Conservation (phyloP, 1,140 invertebrate species). For the Drosophila grimshawi region DNA sequence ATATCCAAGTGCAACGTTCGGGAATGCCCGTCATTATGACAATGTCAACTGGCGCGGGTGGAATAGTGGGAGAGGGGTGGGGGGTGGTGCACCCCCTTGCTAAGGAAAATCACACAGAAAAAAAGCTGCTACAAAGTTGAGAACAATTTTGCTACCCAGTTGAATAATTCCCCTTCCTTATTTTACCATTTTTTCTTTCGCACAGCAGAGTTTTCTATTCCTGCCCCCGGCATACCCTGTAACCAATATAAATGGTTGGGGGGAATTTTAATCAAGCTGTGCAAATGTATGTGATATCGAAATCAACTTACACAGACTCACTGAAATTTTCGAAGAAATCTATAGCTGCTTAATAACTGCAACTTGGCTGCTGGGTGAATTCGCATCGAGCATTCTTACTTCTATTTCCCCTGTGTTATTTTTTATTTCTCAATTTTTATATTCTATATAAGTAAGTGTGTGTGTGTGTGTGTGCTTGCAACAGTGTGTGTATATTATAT, state of each 20-base stretch:
- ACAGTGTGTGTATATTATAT: slow-evolving; percentile 67
- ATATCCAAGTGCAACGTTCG: slow-evolving; percentile 61
- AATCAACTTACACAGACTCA: too few relatives aligned
- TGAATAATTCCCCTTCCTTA: neutral
- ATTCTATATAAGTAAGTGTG: slow-evolving; percentile 44
- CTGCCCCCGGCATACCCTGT: slow-evolving; percentile 15
- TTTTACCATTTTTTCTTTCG: neutral
- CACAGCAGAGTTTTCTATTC: slow-evolving; percentile 20
- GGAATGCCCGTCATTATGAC: slow-evolving; percentile 76
- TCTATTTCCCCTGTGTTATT: slow-evolving; percentile 33
- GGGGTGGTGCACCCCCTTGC: neutral
- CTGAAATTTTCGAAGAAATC: too few relatives aligned
- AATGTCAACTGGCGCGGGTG: slow-evolving; percentile 28
- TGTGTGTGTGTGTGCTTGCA: slow-evolving; percentile 3
- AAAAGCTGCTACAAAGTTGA: slow-evolving; percentile 72
- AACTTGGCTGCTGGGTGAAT: slow-evolving; percentile 4
- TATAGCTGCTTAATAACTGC: too few relatives aligned
- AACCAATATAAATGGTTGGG: neutral
- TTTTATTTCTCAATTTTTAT: slow-evolving; percentile 80
- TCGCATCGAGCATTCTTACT: neutral
- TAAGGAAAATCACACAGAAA: slow-evolving; percentile 1
- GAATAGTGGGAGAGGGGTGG: too few relatives aligned
- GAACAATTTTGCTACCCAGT: slow-evolving; percentile 34
- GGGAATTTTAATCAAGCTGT: too few relatives aligned
- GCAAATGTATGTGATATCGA: too few relatives aligned